Evolutionary conservation across 2,888 invertebrate species (phyloP).

Genomic region (Teleiodes luculella): DNA sequence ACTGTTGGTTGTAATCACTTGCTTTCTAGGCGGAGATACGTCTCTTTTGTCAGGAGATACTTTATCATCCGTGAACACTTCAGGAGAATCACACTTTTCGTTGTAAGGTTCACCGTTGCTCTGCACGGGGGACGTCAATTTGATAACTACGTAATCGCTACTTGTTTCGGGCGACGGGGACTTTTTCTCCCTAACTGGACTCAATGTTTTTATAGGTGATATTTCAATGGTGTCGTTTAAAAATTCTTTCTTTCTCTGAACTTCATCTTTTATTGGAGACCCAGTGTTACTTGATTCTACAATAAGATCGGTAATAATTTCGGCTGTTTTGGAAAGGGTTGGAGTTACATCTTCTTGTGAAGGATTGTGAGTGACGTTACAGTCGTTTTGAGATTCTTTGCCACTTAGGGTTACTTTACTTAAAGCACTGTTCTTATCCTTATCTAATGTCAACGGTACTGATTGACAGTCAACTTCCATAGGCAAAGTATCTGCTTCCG

Average conservation of each 20-base stretch:
- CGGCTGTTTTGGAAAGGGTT: conserved; percentile 20
- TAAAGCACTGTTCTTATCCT: background rate
- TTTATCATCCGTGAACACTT: conserved; percentile 71
- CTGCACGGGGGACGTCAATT: conserved; percentile 57
- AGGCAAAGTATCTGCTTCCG: conserved; percentile 60
- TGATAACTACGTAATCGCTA: conserved; percentile 59
- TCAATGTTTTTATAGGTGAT: conserved; percentile 77
- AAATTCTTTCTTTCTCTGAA: conserved; percentile 71
- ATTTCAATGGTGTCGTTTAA: conserved; percentile 78
- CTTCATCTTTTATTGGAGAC: conserved; percentile 60
- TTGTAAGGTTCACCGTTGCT: conserved; percentile 58
- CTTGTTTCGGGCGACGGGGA: conserved; percentile 56
- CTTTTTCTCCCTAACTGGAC: conserved; percentile 52
- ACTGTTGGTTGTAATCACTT: conserved; percentile 35
- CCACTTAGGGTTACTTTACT: background rate
- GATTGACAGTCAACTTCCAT: conserved; percentile 32
- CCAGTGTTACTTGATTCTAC: conserved; percentile 38
- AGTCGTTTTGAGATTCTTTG: background rate
- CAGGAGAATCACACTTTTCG: conserved; percentile 59
- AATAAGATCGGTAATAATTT: conserved; percentile 17
- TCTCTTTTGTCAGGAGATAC: conserved; percentile 61
- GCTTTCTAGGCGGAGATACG: conserved; percentile 59
- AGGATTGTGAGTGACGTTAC: conserved; percentile 1
- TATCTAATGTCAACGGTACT: conserved; percentile 8
- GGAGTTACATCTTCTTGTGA: conserved; percentile 1